Conservation (phyloP, 2,888 invertebrate genomes). For the Drosophila macrospina region DNA sequence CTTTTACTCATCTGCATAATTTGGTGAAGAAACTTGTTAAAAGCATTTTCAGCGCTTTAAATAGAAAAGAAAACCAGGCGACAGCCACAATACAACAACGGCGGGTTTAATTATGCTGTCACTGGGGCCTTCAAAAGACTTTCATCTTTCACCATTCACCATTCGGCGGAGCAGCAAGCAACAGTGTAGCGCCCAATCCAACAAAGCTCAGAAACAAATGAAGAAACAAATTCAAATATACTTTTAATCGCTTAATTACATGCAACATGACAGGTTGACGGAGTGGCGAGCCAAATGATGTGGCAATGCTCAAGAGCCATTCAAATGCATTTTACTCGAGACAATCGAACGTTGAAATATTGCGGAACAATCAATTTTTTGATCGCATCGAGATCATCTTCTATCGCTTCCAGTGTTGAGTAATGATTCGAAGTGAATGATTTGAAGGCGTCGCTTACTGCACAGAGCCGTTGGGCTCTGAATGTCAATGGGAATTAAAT, state of each 20-base stretch:
- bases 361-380: conserved; percentile 11
- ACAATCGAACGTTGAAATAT: conserved; percentile 26
- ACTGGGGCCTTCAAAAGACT: conserved; percentile 72
- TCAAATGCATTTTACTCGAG: conserved; percentile 58
- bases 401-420: conserved; percentile 18
- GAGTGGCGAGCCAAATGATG: conserved; percentile 62
- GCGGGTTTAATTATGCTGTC: conserved; percentile 77
- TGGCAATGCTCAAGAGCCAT: conserved; percentile 67
- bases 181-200: conserved; percentile 16
- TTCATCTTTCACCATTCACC: conserved; percentile 73
- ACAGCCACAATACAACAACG: conserved; percentile 45
- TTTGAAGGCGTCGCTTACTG: conserved; percentile 40
- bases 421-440: conserved; percentile 22
- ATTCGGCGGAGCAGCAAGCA: conserved; percentile 6
- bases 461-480: conserved; percentile 26
- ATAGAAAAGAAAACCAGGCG: conserved; percentile 57
- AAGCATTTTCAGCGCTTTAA: conserved; percentile 66
- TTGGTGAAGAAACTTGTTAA: conserved; percentile 56
- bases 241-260: conserved; percentile 78
- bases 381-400: conserved; percentile 14
- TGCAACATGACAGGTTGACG: conserved; percentile 77
- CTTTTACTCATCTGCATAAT: conserved; percentile 75
- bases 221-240: conserved; percentile 60
- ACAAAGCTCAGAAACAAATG: conserved; percentile 37
- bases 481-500: conserved; percentile 62